phyloP scores from a whole-genome alignment of 2,888 invertebrate genomes.

The Cephus nigrinus region DNA sequence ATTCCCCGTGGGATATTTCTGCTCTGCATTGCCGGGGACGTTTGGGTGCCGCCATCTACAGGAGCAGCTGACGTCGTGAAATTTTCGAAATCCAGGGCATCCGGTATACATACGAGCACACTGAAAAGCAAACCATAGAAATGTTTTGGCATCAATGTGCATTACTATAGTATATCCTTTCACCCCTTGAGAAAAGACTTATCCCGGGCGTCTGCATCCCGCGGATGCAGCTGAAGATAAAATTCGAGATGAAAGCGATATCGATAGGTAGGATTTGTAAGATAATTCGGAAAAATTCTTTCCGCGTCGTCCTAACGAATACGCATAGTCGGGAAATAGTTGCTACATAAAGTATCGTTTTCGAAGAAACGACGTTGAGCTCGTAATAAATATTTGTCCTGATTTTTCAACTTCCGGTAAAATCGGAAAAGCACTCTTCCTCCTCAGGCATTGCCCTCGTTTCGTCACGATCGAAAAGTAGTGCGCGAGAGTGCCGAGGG shows the following conservation, averaged over 20 bases:
- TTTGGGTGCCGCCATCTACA: neutral
- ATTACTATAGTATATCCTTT: neutral
- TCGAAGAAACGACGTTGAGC: neutral
- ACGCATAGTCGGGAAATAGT: neutral
- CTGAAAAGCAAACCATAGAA: neutral
- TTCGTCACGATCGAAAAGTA: neutral
- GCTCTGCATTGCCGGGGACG: neutral
- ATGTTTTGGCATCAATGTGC: neutral
- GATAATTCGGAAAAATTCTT: neutral
- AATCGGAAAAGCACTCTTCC: neutral
- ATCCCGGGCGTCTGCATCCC: neutral
- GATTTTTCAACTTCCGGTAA: neutral
- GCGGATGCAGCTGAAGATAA: neutral
- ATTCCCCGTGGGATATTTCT: neutral
- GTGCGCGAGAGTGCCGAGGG: neutral
- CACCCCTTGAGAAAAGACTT: neutral
- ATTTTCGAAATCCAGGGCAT: neutral
- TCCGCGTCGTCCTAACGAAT: neutral
- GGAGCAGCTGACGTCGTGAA: neutral
- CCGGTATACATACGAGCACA: neutral
- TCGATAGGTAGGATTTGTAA: neutral
- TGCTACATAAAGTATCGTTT: neutral
- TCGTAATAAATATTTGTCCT: neutral
- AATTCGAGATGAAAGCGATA: neutral
- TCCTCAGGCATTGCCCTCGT: neutral